These are phyloP conservation scores for Porites evermanni DNA, from an alignment of 92 coral and sea anemone genomes.

Conservation along the genomic window DNA sequence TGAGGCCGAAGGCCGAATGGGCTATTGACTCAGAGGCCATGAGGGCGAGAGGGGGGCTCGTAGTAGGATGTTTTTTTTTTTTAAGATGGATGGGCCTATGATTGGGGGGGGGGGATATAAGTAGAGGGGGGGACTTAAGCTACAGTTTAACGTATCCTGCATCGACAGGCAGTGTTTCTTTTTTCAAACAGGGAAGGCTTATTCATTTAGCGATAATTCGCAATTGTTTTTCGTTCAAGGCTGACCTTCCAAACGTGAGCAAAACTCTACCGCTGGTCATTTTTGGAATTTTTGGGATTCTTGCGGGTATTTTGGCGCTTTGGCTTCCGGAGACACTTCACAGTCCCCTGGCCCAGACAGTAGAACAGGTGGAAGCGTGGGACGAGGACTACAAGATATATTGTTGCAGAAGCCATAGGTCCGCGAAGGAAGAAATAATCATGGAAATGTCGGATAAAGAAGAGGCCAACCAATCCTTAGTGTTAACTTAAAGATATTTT, in stretches of 20 bases:
- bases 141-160: too few relatives aligned
- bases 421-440: neutral
- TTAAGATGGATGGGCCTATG: too few relatives aligned
- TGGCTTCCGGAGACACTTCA: constrained; percentile 78
- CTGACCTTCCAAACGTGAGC: constrained; percentile 65
- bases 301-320: constrained; percentile 67
- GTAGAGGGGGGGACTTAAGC: too few relatives aligned
- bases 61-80: too few relatives aligned
- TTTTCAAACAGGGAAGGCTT: neutral
- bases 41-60: too few relatives aligned
- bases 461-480: too few relatives aligned
- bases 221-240: constrained; percentile 28
- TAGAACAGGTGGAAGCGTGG: constrained; percentile 76
- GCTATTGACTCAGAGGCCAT: too few relatives aligned
- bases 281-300: constrained; percentile 68
- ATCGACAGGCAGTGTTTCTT: neutral
- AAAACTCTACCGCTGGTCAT: constrained; percentile 68
- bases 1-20: too few relatives aligned
- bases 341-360: constrained; percentile 79
- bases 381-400: constrained; percentile 66
- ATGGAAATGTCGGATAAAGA: too few relatives aligned
- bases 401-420: constrained; percentile 47
- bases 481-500: too few relatives aligned
- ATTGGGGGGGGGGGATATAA: too few relatives aligned
- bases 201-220: neutral